Conservation (phyloP, 1,140 invertebrate species). For the Cylas formicarius region DNA sequence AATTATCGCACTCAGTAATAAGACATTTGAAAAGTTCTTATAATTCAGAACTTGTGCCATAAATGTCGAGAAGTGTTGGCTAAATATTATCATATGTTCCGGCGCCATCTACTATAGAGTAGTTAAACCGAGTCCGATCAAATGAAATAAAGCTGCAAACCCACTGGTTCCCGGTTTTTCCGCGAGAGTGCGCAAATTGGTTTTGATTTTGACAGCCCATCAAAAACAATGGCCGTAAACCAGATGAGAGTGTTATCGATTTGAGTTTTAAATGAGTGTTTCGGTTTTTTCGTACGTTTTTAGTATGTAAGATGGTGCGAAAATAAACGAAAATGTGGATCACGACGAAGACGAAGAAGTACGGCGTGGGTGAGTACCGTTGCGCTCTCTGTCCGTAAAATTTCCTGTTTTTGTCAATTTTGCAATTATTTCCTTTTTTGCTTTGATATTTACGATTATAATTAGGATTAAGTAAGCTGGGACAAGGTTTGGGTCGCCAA, state of each 20-base stretch:
- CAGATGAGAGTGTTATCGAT: slow-evolving; percentile 27
- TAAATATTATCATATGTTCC: no score
- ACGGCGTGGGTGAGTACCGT: slow-evolving; percentile 53
- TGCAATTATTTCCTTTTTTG: not conserved
- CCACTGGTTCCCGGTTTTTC: no score
- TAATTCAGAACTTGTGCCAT: no score
- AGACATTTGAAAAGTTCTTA: no score
- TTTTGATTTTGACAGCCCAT: slow-evolving; percentile 13
- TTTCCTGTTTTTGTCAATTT: slow-evolving; percentile 5
- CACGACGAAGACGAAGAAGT: slow-evolving; percentile 55
- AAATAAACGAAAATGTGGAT: slow-evolving; percentile 49
- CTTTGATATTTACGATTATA: slow-evolving; percentile 7
- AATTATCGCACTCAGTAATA: no score
- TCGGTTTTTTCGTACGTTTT: slow-evolving; percentile 18
- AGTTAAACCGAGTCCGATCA: no score
- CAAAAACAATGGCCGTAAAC: slow-evolving; percentile 27
- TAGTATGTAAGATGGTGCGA: slow-evolving; percentile 31
- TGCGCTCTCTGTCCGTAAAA: not conserved
- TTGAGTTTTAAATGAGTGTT: slow-evolving; percentile 27
- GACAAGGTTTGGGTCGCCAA: not conserved
- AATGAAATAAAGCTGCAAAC: no score
- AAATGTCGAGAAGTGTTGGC: no score
- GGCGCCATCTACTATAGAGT: no score
- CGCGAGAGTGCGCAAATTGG: no score
- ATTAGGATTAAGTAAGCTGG: not conserved